These are phyloP conservation scores for Cichladusa arquata DNA, from an alignment of 2,113 vertebrate genomes.

Conservation along the genomic window DNA sequence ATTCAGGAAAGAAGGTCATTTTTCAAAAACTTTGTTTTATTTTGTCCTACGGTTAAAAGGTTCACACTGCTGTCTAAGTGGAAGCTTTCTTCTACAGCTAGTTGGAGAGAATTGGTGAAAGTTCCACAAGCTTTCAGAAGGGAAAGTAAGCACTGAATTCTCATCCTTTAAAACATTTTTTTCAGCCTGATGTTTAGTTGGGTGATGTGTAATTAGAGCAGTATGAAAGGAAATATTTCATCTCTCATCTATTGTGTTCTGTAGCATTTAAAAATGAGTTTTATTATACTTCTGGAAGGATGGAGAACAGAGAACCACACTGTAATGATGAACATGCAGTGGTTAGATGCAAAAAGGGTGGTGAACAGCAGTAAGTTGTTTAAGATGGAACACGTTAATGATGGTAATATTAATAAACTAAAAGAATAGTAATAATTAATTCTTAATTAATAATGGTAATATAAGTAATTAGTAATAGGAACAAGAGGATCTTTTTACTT, in stretches of 20 bases:
- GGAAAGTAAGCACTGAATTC: not conserved
- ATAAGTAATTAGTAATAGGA: not conserved
- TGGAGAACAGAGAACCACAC: not conserved
- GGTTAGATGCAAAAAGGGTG: not conserved
- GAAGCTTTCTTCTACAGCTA: not conserved
- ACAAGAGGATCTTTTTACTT: not conserved
- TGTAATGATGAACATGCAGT: not conserved
- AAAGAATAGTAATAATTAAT: not conserved
- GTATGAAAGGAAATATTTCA: not conserved
- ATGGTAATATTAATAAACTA: not conserved
- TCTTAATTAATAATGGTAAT: not conserved
- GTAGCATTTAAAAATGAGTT: not conserved
- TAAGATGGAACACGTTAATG: not conserved
- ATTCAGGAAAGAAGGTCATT: conserved; percentile 66
- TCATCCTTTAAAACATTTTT: not conserved
- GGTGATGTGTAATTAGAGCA: not conserved
- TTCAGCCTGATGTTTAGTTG: not conserved
- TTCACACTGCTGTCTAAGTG: not conserved
- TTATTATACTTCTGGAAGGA: not conserved
- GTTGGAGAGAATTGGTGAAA: not conserved
- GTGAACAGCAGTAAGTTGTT: not conserved
- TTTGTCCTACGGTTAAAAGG: not conserved
- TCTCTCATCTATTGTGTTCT: not conserved
- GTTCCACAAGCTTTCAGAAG: not conserved
- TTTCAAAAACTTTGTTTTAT: conserved; percentile 63